Evolutionary conservation across 2,113 vertebrate species (phyloP), one percentile per base, ranked within the genome.

Genomic region (Rhabdornis inornatus): DNA sequence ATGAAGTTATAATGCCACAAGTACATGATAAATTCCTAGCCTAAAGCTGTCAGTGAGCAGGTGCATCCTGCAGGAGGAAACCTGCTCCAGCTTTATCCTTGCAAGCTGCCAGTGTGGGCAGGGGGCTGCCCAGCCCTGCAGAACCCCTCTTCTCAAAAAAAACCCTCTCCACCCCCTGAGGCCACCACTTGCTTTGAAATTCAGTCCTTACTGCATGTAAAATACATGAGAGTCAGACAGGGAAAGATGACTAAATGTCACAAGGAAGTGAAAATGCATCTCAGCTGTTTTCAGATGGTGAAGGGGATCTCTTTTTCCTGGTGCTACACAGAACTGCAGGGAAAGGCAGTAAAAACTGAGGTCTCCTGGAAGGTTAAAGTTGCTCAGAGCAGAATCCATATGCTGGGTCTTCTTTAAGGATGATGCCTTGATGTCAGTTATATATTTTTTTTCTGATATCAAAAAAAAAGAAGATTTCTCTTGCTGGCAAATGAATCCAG

Each of bases 101-200:
- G 25, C 0, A 6, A 79, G 61, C 44, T 80, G 63, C 45, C 0
- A 2, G 40, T 0, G 0, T 35, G 45, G n/a, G 31, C 11, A 0
- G 0, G 45, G 37, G 31, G 6, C 39, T 49, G 22, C 44, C 66
- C 1, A 1, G 25, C 37, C 7, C 50, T 5, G 50, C 0, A 0
- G 16, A 82, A 2, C 15, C 13, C 7, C 9, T 49, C 19, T 64
- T 37, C 37, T 45, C 68, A 27, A 42, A 55, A 37, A 37, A 10
- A 1, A 4, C 3, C 28, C 17, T 13, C 55, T n/a, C 6, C 1
- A 7, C 22, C 42, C 5, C 0, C 0, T 1, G 1, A 88, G 86
- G 23, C 37, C 27, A n/a, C 25, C 2, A 1, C 24, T 45, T 0
- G 1, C 68, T 92, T 78, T 53, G 65, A 84, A 61, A 81, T 66